These are phyloP conservation scores for Epinotia demarniana DNA, from an alignment of 2,888 invertebrate species.

Conservation along the genomic window DNA sequence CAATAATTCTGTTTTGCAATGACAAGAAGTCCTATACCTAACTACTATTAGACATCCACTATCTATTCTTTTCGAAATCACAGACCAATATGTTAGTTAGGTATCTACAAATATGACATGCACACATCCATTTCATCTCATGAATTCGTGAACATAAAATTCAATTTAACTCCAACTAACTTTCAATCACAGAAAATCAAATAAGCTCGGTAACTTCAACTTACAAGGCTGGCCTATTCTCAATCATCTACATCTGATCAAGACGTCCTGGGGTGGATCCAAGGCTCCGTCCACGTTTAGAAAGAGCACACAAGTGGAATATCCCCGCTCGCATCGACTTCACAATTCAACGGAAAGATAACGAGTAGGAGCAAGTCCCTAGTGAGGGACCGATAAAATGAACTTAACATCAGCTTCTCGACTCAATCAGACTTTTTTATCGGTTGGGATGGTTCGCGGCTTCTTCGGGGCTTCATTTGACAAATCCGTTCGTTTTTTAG, in stretches of 20 bases:
- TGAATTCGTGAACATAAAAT: conserved; percentile 13
- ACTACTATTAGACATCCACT: no score
- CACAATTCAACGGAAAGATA: conserved; percentile 23
- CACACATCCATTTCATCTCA: conserved; percentile 10
- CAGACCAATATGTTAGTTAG: neutral
- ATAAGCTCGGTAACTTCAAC: conserved; percentile 6
- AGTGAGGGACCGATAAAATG: conserved; percentile 20
- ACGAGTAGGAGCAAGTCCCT: conserved; percentile 35
- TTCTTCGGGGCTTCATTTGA: conserved; percentile 27
- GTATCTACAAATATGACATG: neutral
- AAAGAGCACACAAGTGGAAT: conserved; percentile 19
- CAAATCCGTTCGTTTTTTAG: neutral
- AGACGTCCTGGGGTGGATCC: conserved; percentile 13
- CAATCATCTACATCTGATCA: conserved; percentile 2
- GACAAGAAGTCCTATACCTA: no score
- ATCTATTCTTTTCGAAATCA: neutral
- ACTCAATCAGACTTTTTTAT: conserved; percentile 39
- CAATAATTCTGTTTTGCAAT: neutral
- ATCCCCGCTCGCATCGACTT: conserved; percentile 26
- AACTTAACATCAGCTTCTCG: conserved; percentile 32
- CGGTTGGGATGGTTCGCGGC: conserved; percentile 8
- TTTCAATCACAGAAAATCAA: conserved; percentile 26
- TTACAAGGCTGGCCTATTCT: conserved; percentile 21
- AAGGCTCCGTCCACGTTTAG: conserved; percentile 27
- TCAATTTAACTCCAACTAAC: conserved; percentile 30